These are phyloP conservation scores for Amblyopsis hoosieri DNA, from an alignment of 2,797 vertebrate species.

Conservation along the genomic window DNA sequence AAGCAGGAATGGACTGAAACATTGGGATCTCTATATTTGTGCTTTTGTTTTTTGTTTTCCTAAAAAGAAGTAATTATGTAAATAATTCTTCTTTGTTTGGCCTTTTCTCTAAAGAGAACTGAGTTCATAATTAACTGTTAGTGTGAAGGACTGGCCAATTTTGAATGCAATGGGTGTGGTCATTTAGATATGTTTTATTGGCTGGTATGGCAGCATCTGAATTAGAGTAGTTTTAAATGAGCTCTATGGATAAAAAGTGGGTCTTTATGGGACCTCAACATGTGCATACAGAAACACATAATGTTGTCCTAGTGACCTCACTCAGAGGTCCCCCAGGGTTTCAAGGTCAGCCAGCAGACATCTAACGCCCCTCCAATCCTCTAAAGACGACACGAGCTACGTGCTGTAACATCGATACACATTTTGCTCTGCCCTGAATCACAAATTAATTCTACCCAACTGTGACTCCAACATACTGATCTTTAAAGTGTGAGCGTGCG, in stretches of 20 bases:
- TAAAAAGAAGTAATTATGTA: constrained; percentile 66
- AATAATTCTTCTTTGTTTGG: constrained; percentile 69
- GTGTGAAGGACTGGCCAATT: constrained; percentile 62
- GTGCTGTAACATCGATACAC: neutral
- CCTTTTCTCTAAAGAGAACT: constrained; percentile 51
- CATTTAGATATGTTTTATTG: constrained; percentile 64
- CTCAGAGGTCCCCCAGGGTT: constrained; percentile 40
- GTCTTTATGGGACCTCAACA: constrained; percentile 51
- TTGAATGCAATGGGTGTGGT: constrained; percentile 65
- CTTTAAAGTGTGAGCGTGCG: neutral
- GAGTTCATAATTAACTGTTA: constrained; percentile 64
- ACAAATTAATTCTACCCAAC: neutral
- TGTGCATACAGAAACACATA: constrained; percentile 14
- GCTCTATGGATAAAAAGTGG: constrained; percentile 42
- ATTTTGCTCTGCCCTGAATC: neutral
- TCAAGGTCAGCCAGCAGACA: constrained; percentile 55
- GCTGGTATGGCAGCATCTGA: constrained; percentile 64
- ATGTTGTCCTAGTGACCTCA: neutral
- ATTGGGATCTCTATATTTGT: constrained; percentile 58
- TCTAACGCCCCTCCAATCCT: no score
- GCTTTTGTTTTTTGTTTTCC: constrained; percentile 16
- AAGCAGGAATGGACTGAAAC: constrained; percentile 19
- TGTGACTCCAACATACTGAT: neutral
- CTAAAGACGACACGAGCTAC: no score
- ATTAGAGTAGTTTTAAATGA: constrained; percentile 76